Percentiles rank a stretch among this genome's conserved stretches.
phyloP scores from a whole-genome alignment of 2,113 vertebrate species.

The Myotis davidii region DNA sequence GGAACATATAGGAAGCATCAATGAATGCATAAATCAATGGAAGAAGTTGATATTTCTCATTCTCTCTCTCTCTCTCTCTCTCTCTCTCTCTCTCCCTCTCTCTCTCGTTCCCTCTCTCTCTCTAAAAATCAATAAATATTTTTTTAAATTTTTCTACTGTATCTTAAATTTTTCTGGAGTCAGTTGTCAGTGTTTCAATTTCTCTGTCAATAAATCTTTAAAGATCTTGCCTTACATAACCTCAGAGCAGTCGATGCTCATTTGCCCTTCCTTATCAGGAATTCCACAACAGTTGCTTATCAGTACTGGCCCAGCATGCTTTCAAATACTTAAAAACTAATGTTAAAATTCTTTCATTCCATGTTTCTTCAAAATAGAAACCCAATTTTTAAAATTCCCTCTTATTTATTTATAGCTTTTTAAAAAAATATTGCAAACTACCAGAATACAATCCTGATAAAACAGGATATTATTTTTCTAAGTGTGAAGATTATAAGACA shows the following conservation, averaged over 20 bases:
- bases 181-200: slow-evolving; percentile 10
- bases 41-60: not conserved
- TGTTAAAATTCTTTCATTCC: not conserved
- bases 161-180: not conserved
- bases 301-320: not conserved
- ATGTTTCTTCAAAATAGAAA: slow-evolving; percentile 14
- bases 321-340: slow-evolving; percentile 2
- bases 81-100: not conserved
- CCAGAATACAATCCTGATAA: slow-evolving; percentile 45
- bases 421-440: slow-evolving; percentile 41
- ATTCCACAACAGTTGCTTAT: slow-evolving; percentile 7
- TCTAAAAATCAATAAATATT: not conserved
- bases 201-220: not conserved
- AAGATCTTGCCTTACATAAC: not conserved
- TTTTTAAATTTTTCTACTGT: not conserved
- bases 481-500: not conserved
- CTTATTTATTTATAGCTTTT: slow-evolving; percentile 34
- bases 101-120: not conserved
- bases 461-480: slow-evolving; percentile 32
- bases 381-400: not conserved
- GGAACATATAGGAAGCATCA: not conserved
- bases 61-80: not conserved
- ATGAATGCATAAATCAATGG: not conserved
- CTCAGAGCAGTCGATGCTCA: not conserved
- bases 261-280: slow-evolving; percentile 18